Evolutionary conservation across 2,113 vertebrate species (phyloP).

Genomic region (Oreotrochilus melanogaster): DNA sequence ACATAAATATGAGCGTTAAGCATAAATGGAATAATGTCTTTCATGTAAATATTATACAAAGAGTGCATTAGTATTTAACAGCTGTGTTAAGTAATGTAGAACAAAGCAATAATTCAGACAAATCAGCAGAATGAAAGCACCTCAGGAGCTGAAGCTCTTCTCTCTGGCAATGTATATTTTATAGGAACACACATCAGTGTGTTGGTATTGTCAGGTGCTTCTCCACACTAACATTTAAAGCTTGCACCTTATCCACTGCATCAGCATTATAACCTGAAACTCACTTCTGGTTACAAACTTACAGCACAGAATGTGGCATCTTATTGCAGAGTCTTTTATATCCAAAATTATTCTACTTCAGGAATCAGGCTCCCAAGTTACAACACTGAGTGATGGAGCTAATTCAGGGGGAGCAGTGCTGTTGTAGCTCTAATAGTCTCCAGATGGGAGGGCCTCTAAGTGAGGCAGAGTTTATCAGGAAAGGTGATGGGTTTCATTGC

Average conservation of each 20-base stretch:
- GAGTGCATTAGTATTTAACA: neutral
- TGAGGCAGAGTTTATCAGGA: constrained; percentile 17
- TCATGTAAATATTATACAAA: neutral
- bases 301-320: neutral
- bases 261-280: neutral
- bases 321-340: neutral
- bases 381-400: constrained; percentile 56
- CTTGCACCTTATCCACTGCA: neutral
- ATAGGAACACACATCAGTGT: neutral
- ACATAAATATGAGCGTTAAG: neutral
- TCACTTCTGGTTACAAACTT: neutral
- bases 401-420: constrained; percentile 51
- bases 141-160: neutral
- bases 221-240: neutral
- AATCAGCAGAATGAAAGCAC: neutral
- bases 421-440: neutral
- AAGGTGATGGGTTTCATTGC: neutral
- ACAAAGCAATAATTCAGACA: neutral
- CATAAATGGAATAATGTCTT: neutral
- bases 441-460: neutral
- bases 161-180: neutral
- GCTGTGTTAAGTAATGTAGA: neutral
- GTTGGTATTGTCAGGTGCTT: neutral
- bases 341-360: constrained; percentile 38
- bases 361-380: constrained; percentile 19